A percentile compares a stretch with the other conserved stretches of the same genome.
These are phyloP conservation scores for Hyles lineata DNA, from an alignment of 2,888 invertebrate genomes.

Conservation along the genomic window DNA sequence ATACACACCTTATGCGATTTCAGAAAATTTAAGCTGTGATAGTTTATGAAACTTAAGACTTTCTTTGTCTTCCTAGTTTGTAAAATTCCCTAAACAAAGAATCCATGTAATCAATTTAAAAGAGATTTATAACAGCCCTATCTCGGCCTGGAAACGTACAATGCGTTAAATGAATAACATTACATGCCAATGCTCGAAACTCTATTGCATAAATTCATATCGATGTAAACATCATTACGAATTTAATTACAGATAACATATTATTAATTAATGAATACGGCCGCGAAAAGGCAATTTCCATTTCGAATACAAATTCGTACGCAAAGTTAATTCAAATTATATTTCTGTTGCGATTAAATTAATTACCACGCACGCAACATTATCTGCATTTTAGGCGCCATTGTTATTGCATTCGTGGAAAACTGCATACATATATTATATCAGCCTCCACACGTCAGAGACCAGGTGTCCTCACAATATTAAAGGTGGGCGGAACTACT, in stretches of 20 bases:
- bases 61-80: too few species aligned
- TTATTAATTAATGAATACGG: neutral
- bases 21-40: too few species aligned
- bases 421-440: slow-evolving; percentile 3
- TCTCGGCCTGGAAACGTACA: neutral
- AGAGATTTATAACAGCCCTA: too few species aligned
- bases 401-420: slow-evolving; percentile 10
- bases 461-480: neutral
- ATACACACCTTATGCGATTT: too few species aligned
- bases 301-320: neutral
- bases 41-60: too few species aligned
- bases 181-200: neutral
- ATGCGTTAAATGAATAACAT: neutral
- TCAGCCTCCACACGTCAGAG: neutral
- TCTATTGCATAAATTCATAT: slow-evolving; percentile 13
- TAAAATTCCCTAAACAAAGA: too few species aligned
- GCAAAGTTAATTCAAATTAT: slow-evolving; percentile 3
- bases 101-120: too few species aligned
- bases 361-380: neutral
- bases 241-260: slow-evolving; percentile 14
- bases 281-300: neutral
- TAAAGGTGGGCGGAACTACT: slow-evolving; percentile 3
- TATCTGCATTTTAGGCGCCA: slow-evolving; percentile 17
- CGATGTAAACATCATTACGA: neutral
- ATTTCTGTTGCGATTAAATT: neutral